Percentiles rank a stretch among this genome's conserved stretches.
Evolutionary conservation across 2,113 vertebrate genomes (phyloP).

Genomic region (Ptilonorhynchus violaceus): DNA sequence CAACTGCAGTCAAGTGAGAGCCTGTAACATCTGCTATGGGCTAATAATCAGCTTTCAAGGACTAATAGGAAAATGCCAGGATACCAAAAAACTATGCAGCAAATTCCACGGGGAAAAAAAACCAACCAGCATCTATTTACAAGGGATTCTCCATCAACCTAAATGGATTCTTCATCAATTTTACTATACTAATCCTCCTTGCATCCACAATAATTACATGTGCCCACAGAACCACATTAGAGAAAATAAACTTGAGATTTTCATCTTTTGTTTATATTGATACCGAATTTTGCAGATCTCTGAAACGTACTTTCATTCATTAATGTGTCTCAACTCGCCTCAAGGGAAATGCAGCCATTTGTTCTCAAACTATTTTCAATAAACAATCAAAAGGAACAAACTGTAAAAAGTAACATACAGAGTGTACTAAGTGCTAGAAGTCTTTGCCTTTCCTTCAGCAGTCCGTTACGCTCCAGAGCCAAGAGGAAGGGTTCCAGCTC

Average conservation of each 20-base stretch:
- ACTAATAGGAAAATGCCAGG: background rate
- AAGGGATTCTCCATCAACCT: background rate
- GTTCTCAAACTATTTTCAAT: background rate
- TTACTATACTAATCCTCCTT: background rate
- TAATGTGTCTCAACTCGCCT: rapidly evolving
- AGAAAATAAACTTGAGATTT: background rate
- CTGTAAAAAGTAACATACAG: background rate
- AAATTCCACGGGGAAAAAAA: background rate
- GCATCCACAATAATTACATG: background rate
- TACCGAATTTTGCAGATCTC: background rate
- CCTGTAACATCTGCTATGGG: background rate
- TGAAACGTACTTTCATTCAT: background rate
- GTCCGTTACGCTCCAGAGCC: background rate
- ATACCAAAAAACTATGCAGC: background rate
- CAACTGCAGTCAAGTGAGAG: background rate
- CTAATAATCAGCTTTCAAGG: background rate
- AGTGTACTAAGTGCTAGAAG: rapidly evolving
- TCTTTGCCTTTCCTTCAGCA: background rate
- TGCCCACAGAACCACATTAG: rapidly evolving
- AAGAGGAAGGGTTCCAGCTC: background rate
- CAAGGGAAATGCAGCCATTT: background rate
- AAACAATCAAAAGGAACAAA: background rate
- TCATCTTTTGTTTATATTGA: background rate
- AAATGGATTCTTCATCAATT: background rate
- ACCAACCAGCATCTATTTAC: background rate